phyloP scores from a whole-genome alignment of 2,797 vertebrate genomes.

The Otolemur crassicaudatus region DNA sequence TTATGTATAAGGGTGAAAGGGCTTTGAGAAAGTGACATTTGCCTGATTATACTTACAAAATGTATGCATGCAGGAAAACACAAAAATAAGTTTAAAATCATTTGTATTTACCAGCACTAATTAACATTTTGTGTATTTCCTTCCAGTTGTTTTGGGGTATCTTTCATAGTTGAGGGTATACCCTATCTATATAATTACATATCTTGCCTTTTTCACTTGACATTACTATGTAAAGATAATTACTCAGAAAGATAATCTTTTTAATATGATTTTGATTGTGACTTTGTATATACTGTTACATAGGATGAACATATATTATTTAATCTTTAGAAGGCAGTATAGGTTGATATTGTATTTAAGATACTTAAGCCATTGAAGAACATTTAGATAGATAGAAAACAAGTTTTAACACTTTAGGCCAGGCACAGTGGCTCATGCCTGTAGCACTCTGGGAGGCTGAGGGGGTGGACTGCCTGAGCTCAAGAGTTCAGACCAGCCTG shows the following conservation, averaged over 20 bases:
- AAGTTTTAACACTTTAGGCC: neutral
- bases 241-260: neutral
- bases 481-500: no score
- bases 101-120: neutral
- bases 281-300: neutral
- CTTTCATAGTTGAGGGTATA: neutral
- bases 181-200: neutral
- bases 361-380: neutral
- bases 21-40: neutral
- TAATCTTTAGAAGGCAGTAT: neutral
- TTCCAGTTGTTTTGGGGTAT: slow-evolving; percentile 9
- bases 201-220: neutral
- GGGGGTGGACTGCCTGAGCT: no score
- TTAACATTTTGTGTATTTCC: neutral
- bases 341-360: neutral
- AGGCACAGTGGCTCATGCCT: no score
- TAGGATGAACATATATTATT: neutral
- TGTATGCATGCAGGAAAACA: neutral
- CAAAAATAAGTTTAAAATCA: slow-evolving; percentile 1
- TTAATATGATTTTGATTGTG: neutral
- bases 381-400: neutral
- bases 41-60: neutral
- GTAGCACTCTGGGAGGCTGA: no score
- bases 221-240: slow-evolving; percentile 23
- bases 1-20: neutral